Conservation (phyloP, 92 coral and sea anemone genomes). For the Ricordea florida region DNA sequence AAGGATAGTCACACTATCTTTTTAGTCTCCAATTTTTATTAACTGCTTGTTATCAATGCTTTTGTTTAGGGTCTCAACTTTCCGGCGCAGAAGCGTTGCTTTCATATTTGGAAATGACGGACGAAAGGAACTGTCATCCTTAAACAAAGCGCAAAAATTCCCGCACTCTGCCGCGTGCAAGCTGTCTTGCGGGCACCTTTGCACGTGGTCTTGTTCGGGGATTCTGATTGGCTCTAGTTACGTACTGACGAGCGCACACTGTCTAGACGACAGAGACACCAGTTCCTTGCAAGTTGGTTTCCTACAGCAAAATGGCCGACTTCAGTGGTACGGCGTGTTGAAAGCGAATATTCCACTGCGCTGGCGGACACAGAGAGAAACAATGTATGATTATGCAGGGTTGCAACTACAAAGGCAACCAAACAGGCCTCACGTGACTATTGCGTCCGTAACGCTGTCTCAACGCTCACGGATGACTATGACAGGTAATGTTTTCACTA, state of each 20-base stretch:
- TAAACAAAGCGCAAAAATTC: slow-evolving; percentile 42
- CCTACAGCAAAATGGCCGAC: slow-evolving; percentile 46
- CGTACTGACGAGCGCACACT: slow-evolving; percentile 88
- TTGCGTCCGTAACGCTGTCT: slow-evolving; percentile 1
- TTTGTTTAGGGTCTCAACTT: background rate
- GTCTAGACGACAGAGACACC: slow-evolving; percentile 49
- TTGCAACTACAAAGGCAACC: slow-evolving; percentile 34
- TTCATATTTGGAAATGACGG: slow-evolving; percentile 39
- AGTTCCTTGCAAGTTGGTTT: slow-evolving; percentile 65
- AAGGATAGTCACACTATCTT: background rate
- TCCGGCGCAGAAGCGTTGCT: background rate
- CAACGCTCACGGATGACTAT: slow-evolving; percentile 19
- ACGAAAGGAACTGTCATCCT: slow-evolving; percentile 9
- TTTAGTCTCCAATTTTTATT: background rate
- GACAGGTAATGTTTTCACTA: slow-evolving; percentile 37
- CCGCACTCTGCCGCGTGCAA: slow-evolving; percentile 69
- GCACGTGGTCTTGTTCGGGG: slow-evolving; percentile 72
- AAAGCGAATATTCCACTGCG: slow-evolving; percentile 26
- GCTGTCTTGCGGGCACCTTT: slow-evolving; percentile 67
- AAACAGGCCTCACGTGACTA: background rate
- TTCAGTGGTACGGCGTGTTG: slow-evolving; percentile 61
- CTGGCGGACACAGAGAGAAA: background rate
- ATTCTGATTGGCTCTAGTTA: slow-evolving; percentile 70
- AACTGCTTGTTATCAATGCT: background rate
- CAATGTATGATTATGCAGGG: slow-evolving; percentile 52